Evolutionary conservation across 2,888 invertebrate genomes (phyloP), one percentile per base, ranked within the genome.

Genomic region (Lamellibrachia satsuma): DNA sequence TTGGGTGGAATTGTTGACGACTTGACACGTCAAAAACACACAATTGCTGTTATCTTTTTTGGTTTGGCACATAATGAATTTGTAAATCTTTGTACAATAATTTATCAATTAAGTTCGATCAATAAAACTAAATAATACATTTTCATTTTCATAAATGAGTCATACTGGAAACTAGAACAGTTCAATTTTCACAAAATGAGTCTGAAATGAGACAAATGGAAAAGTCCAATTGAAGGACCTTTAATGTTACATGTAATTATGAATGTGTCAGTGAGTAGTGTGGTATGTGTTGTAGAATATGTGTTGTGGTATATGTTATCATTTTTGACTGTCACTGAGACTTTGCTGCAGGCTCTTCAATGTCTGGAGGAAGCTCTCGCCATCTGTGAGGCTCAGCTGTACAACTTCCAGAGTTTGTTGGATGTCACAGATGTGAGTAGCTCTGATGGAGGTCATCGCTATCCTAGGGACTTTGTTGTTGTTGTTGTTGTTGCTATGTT

Each of bases 351-450:
- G 95, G 94, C 95, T 7, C 93, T 95, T 93, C 93, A 94, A 93
- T 95, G 95, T 90, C 91, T 95, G 91, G 95, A 94, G 92, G 95
- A 95, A 90, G 95, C 95, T 52, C 93, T 94, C 27, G 92, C 93
- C 55, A 92, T 95, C 52, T 94, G 95, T 9, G 95, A 96, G 91
- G 95, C 95, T 52, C 94, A 95, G 3, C 94, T 94, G 90, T 75
- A 93, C 52, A 95, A 95, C 93, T 94, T 94, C 22, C 95, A 95
- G 93, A 94, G 95, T 1, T 93, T 95, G 27, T 94, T 93, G 22
- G 91, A 94, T 52, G 92, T 95, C 60, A 93, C 94, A 52, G 95
- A 95, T 94, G 96, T 95, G 93, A 93, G 93, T 90, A 90, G 39
- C 91, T 3, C 91, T 27, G 90, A n/a, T n/a, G 22, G 22, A 91